These are phyloP conservation scores for Meloidogyne hapla DNA, from an alignment of 1,140 invertebrate species.

Conservation along the genomic window DNA sequence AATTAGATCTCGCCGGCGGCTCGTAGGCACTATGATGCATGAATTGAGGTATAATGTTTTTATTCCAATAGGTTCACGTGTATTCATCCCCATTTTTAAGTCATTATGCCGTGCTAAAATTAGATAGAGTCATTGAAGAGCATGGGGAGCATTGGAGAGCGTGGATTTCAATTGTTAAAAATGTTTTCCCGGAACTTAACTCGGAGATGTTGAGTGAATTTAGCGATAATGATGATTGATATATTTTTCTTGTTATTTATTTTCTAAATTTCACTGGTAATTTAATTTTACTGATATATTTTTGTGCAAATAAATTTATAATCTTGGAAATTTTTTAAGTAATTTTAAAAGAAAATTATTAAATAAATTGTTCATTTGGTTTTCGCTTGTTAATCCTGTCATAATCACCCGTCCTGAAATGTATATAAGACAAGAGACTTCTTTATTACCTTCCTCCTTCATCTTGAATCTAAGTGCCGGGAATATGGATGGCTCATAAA, in stretches of 20 bases:
- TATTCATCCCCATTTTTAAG: too few species aligned
- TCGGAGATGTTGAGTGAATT: too few species aligned
- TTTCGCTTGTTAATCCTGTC: neutral
- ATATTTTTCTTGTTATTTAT: neutral
- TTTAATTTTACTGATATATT: neutral
- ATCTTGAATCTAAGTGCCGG: conserved; percentile 5
- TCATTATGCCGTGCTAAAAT: too few species aligned
- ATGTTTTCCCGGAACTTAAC: too few species aligned
- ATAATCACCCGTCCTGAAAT: neutral
- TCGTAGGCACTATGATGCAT: too few species aligned
- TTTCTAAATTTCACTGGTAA: neutral
- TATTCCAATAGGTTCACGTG: too few species aligned
- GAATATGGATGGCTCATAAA: conserved; percentile 8
- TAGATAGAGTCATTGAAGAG: too few species aligned
- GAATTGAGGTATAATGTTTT: too few species aligned
- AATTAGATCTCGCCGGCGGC: too few species aligned
- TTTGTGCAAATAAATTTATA: neutral
- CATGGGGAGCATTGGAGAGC: too few species aligned
- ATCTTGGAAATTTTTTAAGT: neutral
- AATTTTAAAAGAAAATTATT: neutral
- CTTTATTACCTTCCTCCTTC: neutral
- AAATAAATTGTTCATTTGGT: neutral
- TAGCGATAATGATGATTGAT: neutral
- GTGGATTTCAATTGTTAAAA: too few species aligned
- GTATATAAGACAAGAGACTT: neutral